phyloP scores from a whole-genome alignment of 1,140 invertebrate species.

The Scaptomyza pallida region DNA sequence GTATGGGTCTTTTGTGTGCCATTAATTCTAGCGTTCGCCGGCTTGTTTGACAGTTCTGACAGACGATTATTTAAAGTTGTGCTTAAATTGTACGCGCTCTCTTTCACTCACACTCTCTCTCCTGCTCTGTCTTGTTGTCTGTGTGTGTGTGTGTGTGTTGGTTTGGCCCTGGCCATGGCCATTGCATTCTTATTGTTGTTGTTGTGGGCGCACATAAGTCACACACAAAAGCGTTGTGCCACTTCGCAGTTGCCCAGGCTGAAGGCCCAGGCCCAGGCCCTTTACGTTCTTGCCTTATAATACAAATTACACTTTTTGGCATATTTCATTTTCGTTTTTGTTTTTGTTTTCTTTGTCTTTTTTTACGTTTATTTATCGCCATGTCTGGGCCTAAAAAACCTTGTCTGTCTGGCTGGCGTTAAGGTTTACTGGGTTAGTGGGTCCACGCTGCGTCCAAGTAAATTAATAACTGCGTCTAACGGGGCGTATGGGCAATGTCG shows the following conservation, averaged over 20 bases:
- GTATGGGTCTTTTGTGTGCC: constrained; percentile 49
- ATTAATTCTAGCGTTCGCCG: constrained; percentile 84
- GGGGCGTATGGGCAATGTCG: constrained; percentile 2
- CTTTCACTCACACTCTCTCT: constrained; percentile 15
- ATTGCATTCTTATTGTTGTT: constrained; percentile 33
- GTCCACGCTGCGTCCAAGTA: constrained; percentile 16
- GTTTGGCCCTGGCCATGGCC: constrained; percentile 37
- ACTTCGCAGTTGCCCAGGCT: too few species aligned
- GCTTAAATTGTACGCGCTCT: constrained; percentile 66
- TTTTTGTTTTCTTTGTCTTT: constrained; percentile 42
- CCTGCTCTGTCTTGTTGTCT: constrained; percentile 3
- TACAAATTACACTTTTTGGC: constrained; percentile 80
- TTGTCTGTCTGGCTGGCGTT: constrained; percentile 6
- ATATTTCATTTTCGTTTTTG: constrained; percentile 57
- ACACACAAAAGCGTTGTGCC: constrained; percentile 20
- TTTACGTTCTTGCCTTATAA: constrained; percentile 33
- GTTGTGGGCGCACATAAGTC: constrained; percentile 41
- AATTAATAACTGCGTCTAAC: constrained; percentile 38
- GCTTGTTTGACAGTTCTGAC: constrained; percentile 84
- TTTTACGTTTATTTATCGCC: constrained; percentile 13
- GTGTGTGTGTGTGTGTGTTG: too few species aligned
- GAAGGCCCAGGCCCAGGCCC: background rate
- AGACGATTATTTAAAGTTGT: constrained; percentile 84
- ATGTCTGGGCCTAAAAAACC: constrained; percentile 16
- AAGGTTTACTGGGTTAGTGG: constrained; percentile 42